Conservation (phyloP, 2,113 vertebrate genomes). For the Nycticorax nycticorax region DNA sequence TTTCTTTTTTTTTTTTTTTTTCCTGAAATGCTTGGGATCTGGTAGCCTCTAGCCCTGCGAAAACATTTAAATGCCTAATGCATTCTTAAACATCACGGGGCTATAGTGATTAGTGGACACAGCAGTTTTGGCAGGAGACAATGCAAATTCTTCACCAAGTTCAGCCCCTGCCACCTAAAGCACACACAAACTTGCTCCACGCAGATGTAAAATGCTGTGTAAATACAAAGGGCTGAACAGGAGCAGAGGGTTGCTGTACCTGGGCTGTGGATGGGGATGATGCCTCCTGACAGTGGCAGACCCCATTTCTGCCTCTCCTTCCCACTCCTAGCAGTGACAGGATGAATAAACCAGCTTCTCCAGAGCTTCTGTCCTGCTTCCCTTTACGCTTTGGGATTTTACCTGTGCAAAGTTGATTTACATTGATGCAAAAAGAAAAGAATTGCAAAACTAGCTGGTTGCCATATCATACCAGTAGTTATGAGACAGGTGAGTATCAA, state of each 20-base stretch:
- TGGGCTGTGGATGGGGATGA: neutral
- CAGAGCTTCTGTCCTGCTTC: neutral
- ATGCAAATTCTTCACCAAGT: neutral
- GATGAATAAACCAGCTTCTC: neutral
- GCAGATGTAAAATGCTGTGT: neutral
- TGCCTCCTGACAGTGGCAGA: neutral
- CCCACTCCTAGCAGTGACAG: neutral
- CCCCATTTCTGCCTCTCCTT: neutral
- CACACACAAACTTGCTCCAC: neutral
- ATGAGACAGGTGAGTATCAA: neutral
- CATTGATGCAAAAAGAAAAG: neutral
- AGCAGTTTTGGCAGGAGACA: neutral
- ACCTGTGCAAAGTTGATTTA: neutral
- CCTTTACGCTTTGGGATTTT: neutral
- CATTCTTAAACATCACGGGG: neutral
- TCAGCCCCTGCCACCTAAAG: neutral
- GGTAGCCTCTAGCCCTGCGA: neutral
- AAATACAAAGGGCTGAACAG: neutral
- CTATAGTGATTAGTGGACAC: accelerated
- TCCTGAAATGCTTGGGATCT: neutral
- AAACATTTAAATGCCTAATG: neutral
- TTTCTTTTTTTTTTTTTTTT: neutral
- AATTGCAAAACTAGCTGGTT: neutral
- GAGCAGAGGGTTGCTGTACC: neutral
- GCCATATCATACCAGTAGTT: neutral